Conservation (phyloP, 1,140 invertebrate species). For the Sminthurinus signatus region DNA sequence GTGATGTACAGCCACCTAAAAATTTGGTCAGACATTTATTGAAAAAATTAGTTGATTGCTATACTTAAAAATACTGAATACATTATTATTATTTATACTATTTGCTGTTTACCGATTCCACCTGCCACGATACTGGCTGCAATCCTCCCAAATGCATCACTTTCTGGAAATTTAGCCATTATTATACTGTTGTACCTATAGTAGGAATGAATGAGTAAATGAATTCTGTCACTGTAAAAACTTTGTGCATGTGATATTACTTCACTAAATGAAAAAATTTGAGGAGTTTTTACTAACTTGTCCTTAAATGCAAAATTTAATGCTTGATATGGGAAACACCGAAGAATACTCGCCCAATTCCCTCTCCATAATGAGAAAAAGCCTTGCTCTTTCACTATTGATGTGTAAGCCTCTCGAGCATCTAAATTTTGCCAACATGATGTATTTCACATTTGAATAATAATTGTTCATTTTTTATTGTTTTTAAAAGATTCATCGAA, state of each 20-base stretch:
- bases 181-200: background rate
- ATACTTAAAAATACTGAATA: too few relatives aligned
- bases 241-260: background rate
- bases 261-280: background rate
- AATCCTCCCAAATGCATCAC: too few relatives aligned
- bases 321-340: slow-evolving; percentile 34
- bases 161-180: too few relatives aligned
- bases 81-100: too few relatives aligned
- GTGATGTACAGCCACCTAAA: slow-evolving; percentile 19
- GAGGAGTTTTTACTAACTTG: slow-evolving; percentile 13
- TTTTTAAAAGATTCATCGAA: background rate
- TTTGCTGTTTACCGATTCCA: too few relatives aligned
- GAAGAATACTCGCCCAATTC: slow-evolving; percentile 20
- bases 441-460: too few relatives aligned
- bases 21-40: too few relatives aligned
- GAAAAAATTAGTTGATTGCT: too few relatives aligned
- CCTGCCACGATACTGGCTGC: slow-evolving; percentile 26
- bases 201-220: background rate
- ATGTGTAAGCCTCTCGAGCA: slow-evolving; percentile 7
- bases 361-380: slow-evolving; percentile 33
- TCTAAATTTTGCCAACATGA: slow-evolving; percentile 1
- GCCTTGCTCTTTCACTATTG: slow-evolving; percentile 32
- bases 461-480: background rate
- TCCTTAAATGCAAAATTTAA: slow-evolving; percentile 38
- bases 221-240: background rate